Evolutionary conservation across 2,888 invertebrate genomes (phyloP).

Genomic region (Drosophila yooni): DNA sequence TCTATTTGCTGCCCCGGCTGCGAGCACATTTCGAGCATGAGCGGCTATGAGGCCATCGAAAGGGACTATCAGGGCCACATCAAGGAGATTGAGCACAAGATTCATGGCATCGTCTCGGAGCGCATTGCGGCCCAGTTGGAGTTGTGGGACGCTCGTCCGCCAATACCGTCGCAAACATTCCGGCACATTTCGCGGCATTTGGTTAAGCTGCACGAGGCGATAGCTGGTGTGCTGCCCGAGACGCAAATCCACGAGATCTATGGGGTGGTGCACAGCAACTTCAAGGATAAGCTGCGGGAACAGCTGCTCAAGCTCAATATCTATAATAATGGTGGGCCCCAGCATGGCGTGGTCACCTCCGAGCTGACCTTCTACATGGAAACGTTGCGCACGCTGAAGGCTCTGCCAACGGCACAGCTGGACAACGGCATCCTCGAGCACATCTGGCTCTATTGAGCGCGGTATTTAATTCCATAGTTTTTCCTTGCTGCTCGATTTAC

Average conservation of each 20-base stretch:
- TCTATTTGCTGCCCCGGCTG: slow-evolving; percentile 92
- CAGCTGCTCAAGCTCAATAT: slow-evolving; percentile 94
- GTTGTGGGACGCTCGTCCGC: slow-evolving; percentile 97
- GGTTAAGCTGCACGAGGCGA: slow-evolving; percentile 95
- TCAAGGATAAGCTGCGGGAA: slow-evolving; percentile 94
- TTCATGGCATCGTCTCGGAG: slow-evolving; percentile 94
- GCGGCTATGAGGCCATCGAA: slow-evolving; percentile 90
- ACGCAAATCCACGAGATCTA: slow-evolving; percentile 92
- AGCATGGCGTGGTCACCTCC: slow-evolving; percentile 97
- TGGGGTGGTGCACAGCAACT: slow-evolving; percentile 92
- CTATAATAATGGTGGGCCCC: slow-evolving; percentile 97
- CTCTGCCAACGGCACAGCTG: slow-evolving; percentile 90
- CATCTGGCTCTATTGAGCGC: slow-evolving; percentile 88
- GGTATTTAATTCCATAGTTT: slow-evolving; percentile 37
- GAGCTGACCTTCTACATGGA: slow-evolving; percentile 96
- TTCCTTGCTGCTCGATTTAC: slow-evolving; percentile 26
- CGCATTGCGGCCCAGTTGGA: slow-evolving; percentile 92
- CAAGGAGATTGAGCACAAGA: slow-evolving; percentile 95
- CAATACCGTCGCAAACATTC: slow-evolving; percentile 96
- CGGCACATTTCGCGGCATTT: slow-evolving; percentile 94
- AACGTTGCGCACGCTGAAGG: slow-evolving; percentile 92
- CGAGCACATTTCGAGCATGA: slow-evolving; percentile 88
- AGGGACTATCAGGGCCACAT: slow-evolving; percentile 94
- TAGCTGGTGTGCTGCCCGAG: slow-evolving; percentile 92
- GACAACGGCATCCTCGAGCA: slow-evolving; percentile 91